Evolutionary conservation across 2,888 invertebrate species (phyloP), one percentile per base, ranked within the genome.

Genomic region (Deilephila elpenor): DNA sequence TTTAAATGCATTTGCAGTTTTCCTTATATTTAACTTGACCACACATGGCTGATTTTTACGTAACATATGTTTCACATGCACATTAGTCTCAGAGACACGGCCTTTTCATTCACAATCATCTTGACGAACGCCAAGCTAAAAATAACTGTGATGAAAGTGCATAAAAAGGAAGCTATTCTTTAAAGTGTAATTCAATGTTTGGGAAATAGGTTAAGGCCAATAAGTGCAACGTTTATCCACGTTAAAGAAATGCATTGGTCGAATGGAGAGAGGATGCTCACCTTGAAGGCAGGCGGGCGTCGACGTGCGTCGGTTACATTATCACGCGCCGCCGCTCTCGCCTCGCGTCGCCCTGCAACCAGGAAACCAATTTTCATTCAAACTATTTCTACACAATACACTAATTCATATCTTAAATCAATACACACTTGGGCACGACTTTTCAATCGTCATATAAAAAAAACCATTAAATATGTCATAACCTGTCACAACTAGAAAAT

Each of bases 221-320:
- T 73, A 73, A 37, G 59, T 64, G 67, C 64, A 73, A 37, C 67
- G 59, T 73, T 59, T 67, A 67, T 73, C 59, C 62, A 67, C 59
- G 37, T 64, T 71, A 56, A 73, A 71, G 61, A 71, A 73, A 71
- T 73, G 73, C 37, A 70, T 73, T 62, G 72, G 67, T 44, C 51
- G 71, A 51, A 25, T 71, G 71, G 62, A 82, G 82, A 84, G 80
- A 83, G 79, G 84, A 82, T 73, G 88, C 90, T 93, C 89, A 93
- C 94, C 94, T 94, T 94, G 91, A 89, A 84, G 87, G 88, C 86
- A 91, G 90, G 89, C 86, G 89, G 89, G 89, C 90, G 86, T 86
- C 80, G 88, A 88, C 88, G 87, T 88, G 90, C 91, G 91, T 93
- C 89, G 93, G 86, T 93, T 89, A 94, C 94, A 94, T 94, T 93